Conservation (phyloP, 2,113 vertebrate species). For the Jaculus jaculus region DNA sequence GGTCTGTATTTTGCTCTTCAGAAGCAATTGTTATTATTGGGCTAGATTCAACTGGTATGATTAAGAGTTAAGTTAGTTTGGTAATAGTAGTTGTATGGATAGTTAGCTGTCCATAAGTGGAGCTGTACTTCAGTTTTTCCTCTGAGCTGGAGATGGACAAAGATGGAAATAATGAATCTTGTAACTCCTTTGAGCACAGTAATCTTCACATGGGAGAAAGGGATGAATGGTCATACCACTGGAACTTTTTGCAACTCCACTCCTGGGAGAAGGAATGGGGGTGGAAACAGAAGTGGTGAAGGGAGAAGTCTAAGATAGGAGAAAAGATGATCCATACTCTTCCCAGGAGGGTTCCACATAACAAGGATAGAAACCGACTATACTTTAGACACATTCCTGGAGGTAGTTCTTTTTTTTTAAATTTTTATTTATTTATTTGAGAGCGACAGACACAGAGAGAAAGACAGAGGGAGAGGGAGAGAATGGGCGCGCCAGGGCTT, state of each 20-base stretch:
- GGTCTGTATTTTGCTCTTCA: constrained; percentile 10
- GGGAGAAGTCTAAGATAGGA: neutral
- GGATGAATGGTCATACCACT: neutral
- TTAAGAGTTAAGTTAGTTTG: neutral
- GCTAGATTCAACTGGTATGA: neutral
- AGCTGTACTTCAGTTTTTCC: neutral
- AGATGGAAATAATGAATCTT: neutral
- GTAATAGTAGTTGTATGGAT: neutral
- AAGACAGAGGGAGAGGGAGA: too few relatives aligned
- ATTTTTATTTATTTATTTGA: too few relatives aligned
- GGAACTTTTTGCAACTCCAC: neutral
- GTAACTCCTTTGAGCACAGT: neutral
- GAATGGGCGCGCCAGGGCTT: too few relatives aligned
- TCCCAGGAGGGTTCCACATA: neutral
- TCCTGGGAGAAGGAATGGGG: neutral
- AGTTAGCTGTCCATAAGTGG: neutral
- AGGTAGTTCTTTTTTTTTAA: too few relatives aligned
- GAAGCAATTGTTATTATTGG: neutral
- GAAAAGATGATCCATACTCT: neutral
- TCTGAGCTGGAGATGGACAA: neutral
- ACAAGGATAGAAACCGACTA: neutral
- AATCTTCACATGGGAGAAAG: neutral
- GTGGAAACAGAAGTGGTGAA: neutral
- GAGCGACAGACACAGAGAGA: too few relatives aligned
- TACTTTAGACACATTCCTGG: neutral